Base-by-base conservation (phyloP, 2,113 vertebrate genomes). In the Garra rufa region DNA sequence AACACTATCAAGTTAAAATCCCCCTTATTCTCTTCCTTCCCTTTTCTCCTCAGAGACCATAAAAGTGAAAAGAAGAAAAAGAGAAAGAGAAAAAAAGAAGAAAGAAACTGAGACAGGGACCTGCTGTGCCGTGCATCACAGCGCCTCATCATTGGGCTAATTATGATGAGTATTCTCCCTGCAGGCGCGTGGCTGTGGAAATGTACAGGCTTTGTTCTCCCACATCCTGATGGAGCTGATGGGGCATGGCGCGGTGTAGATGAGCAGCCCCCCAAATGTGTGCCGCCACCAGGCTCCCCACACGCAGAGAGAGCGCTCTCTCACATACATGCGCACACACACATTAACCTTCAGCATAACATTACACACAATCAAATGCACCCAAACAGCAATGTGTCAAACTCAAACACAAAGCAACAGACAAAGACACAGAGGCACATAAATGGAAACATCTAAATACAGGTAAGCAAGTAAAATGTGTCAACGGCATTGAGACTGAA, bases 61-160 rank as follows among this genome's bases (percentile, higher is more conserved):
- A 88, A 86, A 73, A 83, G 34, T 73, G 83, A 85, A 52, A 71
- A 63, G 26, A 38, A 48, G 75, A 74, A 46, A 81, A 50, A 77
- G 70, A 65, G 41, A 59, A 34, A 55, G 76, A 82, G 86, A 63
- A 75, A 83, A 85, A 89, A 75, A 83, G 84, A 89, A 83, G 83
- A 89, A 79, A 84, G 89, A 88, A 90, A 83, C 83, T 89, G 87
- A 92, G 90, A 88, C 88, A 91, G 85, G 87, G 90, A 90, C 93
- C 91, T 92, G 93, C 94, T 95, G 93, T 88, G 93, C 87, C 44
- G 89, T 89, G 91, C 92, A 92, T 89, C 90, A 93, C 86, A 85
- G 91, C 90, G 92, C 88, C 93, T 94, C 93, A 94, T 94, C 93
- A 95, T 94, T 94, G 93, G 93, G 92, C 94, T 95, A 94, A 95